Percentiles rank a stretch among this genome's conserved stretches.
Evolutionary conservation across 2,113 vertebrate genomes (phyloP).

Genomic region (Gasterosteus nipponicus): DNA sequence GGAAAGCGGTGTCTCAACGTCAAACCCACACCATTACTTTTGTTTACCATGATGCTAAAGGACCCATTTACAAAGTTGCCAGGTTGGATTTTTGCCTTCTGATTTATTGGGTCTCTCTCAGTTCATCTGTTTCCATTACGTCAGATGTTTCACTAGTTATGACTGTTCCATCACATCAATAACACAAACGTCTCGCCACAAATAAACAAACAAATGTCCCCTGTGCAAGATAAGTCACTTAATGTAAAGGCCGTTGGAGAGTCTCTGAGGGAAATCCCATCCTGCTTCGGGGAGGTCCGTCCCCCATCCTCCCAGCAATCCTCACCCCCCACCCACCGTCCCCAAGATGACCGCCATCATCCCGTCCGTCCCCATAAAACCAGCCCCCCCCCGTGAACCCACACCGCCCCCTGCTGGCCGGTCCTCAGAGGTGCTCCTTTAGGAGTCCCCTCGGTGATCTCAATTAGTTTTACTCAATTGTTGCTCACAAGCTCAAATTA

Average conservation of each 20-base stretch:
- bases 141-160: neutral
- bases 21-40: neutral
- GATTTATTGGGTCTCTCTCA: neutral
- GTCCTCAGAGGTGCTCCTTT: neutral
- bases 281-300: neutral
- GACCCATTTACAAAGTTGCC: too few relatives aligned
- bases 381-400: neutral
- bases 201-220: neutral
- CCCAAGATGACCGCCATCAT: constrained; percentile 5
- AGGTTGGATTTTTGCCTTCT: neutral
- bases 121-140: neutral
- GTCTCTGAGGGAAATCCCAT: neutral
- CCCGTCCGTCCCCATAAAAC: constrained; percentile 47
- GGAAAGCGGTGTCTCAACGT: neutral
- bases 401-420: constrained; percentile 54
- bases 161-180: neutral
- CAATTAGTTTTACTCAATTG: constrained; percentile 56
- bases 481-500: constrained; percentile 51
- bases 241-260: too few relatives aligned
- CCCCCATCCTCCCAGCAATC: neutral
- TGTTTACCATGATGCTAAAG: neutral
- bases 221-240: neutral
- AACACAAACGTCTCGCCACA: neutral
- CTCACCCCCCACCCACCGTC: neutral
- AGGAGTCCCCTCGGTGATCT: constrained; percentile 31